Percentiles rank a stretch among this genome's conserved stretches.
Conservation (phyloP, 2,888 invertebrate genomes). For the Ischnura elegans region DNA sequence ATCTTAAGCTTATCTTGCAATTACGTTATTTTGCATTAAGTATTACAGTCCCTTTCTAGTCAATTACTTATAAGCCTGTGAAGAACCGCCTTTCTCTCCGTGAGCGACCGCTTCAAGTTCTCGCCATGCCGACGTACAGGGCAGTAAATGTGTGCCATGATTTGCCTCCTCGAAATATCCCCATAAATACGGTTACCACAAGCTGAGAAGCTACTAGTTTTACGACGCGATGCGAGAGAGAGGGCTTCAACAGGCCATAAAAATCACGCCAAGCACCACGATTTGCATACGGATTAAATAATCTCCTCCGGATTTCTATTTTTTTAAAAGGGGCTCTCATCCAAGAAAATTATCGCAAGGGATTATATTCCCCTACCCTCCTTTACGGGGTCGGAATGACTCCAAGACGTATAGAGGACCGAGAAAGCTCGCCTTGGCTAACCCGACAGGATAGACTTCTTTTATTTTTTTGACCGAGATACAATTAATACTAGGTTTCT, state of each 20-base stretch:
- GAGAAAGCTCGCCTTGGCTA: background rate
- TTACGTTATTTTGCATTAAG: no score
- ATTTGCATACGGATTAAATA: constrained; percentile 25
- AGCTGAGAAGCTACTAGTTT: background rate
- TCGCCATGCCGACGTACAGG: background rate
- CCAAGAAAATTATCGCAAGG: background rate
- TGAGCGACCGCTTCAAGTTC: no score
- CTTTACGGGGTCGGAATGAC: background rate
- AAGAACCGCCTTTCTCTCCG: no score
- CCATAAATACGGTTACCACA: background rate
- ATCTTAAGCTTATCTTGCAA: no score
- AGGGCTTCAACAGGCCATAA: constrained; percentile 1
- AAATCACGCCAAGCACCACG: background rate
- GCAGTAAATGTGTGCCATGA: background rate
- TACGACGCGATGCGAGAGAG: background rate
- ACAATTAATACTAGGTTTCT: constrained; percentile 5
- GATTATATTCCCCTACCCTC: background rate
- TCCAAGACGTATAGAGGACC: background rate
- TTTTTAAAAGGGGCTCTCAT: background rate
- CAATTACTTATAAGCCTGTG: no score
- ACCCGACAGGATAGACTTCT: background rate
- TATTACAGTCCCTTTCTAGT: no score
- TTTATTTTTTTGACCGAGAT: constrained; percentile 20
- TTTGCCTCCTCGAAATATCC: background rate
- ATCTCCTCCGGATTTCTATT: background rate